Percentiles rank a stretch among this genome's conserved stretches.
These are phyloP conservation scores for Synergus gifuensis DNA, from an alignment of 2,888 invertebrate genomes.

Conservation along the genomic window DNA sequence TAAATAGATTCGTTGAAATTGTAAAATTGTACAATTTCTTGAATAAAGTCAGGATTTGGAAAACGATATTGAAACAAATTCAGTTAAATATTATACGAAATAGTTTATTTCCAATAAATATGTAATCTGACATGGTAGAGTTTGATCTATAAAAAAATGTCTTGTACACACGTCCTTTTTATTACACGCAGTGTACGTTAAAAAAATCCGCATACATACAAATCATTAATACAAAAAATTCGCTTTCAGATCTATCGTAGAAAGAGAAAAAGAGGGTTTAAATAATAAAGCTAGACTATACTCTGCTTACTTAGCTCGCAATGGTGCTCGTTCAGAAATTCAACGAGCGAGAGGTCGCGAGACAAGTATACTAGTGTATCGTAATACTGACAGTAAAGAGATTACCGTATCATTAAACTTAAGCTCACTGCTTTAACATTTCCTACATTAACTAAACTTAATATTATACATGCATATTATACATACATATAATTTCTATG, in stretches of 20 bases:
- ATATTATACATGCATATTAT: slow-evolving; percentile 39
- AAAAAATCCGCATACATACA: slow-evolving; percentile 25
- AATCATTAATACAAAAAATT: slow-evolving; percentile 13
- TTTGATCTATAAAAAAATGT: slow-evolving; percentile 23
- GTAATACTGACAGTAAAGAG: slow-evolving; percentile 77
- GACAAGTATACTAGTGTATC: slow-evolving; percentile 72
- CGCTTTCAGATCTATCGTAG: slow-evolving; percentile 24
- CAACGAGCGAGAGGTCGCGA: slow-evolving; percentile 61
- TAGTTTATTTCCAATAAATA: slow-evolving; percentile 40
- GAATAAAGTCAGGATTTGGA: background rate
- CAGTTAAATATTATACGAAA: slow-evolving; percentile 25
- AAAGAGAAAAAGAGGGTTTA: slow-evolving; percentile 44
- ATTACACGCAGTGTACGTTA: slow-evolving; percentile 19
- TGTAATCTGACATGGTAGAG: slow-evolving; percentile 22
- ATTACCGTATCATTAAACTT: slow-evolving; percentile 71
- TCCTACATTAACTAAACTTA: slow-evolving; percentile 34
- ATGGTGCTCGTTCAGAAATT: slow-evolving; percentile 55
- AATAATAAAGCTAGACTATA: slow-evolving; percentile 59
- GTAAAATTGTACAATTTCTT: background rate
- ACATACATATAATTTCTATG: slow-evolving; percentile 33
- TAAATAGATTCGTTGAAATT: background rate
- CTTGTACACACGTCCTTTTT: slow-evolving; percentile 19
- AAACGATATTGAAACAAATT: background rate
- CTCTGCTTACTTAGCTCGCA: slow-evolving; percentile 69
- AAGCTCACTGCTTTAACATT: slow-evolving; percentile 58